Base-by-base conservation (phyloP, 2,888 invertebrate genomes). In the Oeneis ivallda region DNA sequence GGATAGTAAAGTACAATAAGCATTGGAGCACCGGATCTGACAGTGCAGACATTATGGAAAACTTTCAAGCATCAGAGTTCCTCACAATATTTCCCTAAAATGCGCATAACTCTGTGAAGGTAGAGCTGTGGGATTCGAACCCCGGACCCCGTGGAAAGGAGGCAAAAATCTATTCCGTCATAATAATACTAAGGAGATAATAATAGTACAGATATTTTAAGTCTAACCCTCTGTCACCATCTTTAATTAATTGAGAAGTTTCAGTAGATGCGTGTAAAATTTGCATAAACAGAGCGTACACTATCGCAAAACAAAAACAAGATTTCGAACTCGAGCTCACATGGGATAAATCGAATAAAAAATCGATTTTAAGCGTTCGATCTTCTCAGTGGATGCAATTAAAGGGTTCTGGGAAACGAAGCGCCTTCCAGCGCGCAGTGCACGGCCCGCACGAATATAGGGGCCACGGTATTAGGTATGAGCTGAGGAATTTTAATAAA, bases 311-410 rank as follows among this genome's bases (percentile, higher is more conserved):
- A 90, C 83, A 86, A 88, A 85, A 87, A 86, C 83, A 85, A 79
- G 83, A 87, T 85, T 83, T 79, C 80, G 76, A 83, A 82, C 82
- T 81, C 81, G 81, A 77, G 81, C 86, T 80, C 89, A 84, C 86
- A 84, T 85, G 83, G 79, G 85, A 82, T 85, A 88, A 92, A 89
- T 86, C 83, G 89, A 89, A 85, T 85, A 90, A 92, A 90, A 90
- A 90, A 87, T 87, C 86, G 87, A 88, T 90, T 89, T 90, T 87
- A 89, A 91, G 83, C 87, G 87, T 89, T 89, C 90, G 90, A 90
- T 88, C 88, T 84, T 87, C 83, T 84, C 84, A 83, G 86, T 87
- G 85, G 86, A 87, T 84, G 91, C 92, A 92, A 92, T 92, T 92
- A 92, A 92, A 90, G 89, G 74, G 83, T 91, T 91, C 92, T 74